Evolutionary conservation across 2,113 vertebrate species (phyloP).

Genomic region (Centropristis striata): DNA sequence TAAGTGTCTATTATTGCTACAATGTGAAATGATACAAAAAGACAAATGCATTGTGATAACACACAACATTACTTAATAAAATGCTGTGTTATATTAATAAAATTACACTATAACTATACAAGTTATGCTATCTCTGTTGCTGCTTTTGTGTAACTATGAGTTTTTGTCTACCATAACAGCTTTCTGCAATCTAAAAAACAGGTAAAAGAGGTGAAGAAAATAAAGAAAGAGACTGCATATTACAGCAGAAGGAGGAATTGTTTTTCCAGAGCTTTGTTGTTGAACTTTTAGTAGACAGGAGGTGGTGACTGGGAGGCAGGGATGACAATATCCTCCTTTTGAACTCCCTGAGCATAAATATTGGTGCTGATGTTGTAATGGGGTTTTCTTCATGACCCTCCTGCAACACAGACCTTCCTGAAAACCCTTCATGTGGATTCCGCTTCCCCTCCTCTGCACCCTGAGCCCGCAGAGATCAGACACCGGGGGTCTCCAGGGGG

Average conservation of each 20-base stretch:
- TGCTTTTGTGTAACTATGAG: neutral
- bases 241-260: conserved; percentile 12
- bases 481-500: conserved; percentile 53
- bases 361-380: conserved; percentile 66
- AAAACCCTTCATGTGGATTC: conserved; percentile 68
- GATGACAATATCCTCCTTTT: conserved; percentile 63
- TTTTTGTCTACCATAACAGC: neutral
- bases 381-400: conserved; percentile 56
- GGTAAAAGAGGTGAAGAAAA: neutral
- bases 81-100: no score
- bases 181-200: neutral
- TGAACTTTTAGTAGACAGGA: conserved; percentile 48
- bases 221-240: conserved; percentile 14
- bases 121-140: neutral
- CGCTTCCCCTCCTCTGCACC: conserved; percentile 50
- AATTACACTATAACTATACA: no score
- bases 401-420: conserved; percentile 38
- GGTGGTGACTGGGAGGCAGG: conserved; percentile 20
- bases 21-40: no score
- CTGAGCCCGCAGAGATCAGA: conserved; percentile 59
- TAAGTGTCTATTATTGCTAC: no score
- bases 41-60: no score
- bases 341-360: conserved; percentile 72
- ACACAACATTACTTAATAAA: no score
- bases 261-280: conserved; percentile 38